Evolutionary conservation across 2,113 vertebrate genomes (phyloP), one percentile per base, ranked within the genome.

Genomic region (Nycticryphes semicollaris): DNA sequence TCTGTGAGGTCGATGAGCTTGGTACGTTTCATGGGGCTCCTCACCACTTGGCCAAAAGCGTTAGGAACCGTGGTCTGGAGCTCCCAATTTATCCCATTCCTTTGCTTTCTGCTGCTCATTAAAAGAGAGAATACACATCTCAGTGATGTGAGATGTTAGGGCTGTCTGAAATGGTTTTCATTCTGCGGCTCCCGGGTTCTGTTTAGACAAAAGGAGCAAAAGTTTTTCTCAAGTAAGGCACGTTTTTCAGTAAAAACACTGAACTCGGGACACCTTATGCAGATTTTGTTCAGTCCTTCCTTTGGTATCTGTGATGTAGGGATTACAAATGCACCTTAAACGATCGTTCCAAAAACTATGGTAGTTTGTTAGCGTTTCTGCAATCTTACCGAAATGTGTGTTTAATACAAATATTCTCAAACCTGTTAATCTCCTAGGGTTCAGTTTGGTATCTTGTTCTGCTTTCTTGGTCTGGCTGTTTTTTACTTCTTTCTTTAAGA

Each of bases 1-100:
- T 28, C 39, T 7, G 14, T 4, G 4, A 27, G 54, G 56, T 84
- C 57, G 28, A 1, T 43, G 70, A 87, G 64, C 21, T 28, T 16
- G 27, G n/a, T 10, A 7, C 4, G 4, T 86, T 7, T 18, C 27
- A 31, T 48, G 56, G 78, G 9, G 72, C 80, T 86, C 23, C 25
- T 76, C 35, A 5, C 3, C 2, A 2, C n/a, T 43, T 47, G 82
- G 73, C 84, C 78, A 90, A 0, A 27, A 0, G 1, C 0, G 1
- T n/a, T 60, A 37, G 39, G 57, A 83, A 14, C 39, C 7, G n/a
- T 70, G 84, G 48, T 88, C 39, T 53, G 37, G 70, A 87, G 70
- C 56, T 72, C 43, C 21, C 41, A 45, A 20, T 77, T 86, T 30
- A 37, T 59, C 48, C 72, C 54, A 57, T 84, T 85, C 68, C 81